These are phyloP conservation scores for Gari tellinella DNA, from an alignment of 2,888 invertebrate species.

Conservation along the genomic window DNA sequence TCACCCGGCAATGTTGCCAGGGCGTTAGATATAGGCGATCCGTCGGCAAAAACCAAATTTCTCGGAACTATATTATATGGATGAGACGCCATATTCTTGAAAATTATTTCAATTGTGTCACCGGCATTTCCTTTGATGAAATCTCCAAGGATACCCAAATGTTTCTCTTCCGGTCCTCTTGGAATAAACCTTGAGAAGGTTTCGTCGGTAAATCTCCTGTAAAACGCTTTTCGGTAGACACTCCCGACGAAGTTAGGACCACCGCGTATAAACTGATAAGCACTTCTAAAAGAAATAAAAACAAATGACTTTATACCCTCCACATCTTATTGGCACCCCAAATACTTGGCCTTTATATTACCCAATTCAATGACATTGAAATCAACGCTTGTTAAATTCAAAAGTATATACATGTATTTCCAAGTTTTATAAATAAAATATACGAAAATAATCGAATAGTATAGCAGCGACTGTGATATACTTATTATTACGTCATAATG, in stretches of 20 bases:
- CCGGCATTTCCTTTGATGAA: constrained; percentile 73
- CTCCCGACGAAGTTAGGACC: constrained; percentile 52
- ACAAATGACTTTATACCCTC: no score
- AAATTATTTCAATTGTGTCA: constrained; percentile 62
- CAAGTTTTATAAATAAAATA: no score
- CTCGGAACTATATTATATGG: constrained; percentile 65
- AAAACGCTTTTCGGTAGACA: constrained; percentile 58
- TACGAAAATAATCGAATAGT: no score
- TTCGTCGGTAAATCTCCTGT: constrained; percentile 54
- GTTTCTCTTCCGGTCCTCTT: constrained; percentile 23
- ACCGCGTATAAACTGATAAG: constrained; percentile 43
- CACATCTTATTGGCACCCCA: no score
- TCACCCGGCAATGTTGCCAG: constrained; percentile 43
- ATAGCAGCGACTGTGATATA: no score
- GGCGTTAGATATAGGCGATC: constrained; percentile 21
- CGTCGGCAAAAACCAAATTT: constrained; percentile 61
- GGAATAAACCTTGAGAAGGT: constrained; percentile 38
- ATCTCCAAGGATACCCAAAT: constrained; percentile 67
- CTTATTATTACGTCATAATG: no score
- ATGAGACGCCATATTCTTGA: constrained; percentile 65
- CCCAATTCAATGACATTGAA: no score
- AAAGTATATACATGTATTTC: no score
- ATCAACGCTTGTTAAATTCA: no score
- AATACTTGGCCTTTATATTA: no score
- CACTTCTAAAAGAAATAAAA: constrained; percentile 11